Percentiles rank a stretch among this genome's conserved stretches.
Conservation (phyloP, 92 coral and sea anemone species). For the Actinostola sp. region DNA sequence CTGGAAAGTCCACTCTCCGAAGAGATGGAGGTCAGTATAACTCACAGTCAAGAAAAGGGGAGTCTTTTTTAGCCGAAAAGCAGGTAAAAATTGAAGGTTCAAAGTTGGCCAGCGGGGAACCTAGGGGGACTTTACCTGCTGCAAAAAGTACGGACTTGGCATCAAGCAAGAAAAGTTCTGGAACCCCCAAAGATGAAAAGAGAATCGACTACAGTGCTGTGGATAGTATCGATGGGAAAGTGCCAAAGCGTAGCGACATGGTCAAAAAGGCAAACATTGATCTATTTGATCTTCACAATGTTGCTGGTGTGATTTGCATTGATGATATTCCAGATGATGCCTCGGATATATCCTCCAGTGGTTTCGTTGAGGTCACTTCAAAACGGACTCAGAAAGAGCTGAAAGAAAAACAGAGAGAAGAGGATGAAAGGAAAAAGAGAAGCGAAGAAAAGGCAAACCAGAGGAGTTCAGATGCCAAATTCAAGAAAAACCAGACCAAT, state of each 20-base stretch:
- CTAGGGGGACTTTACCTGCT: slow-evolving; percentile 97
- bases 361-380: slow-evolving; percentile 97
- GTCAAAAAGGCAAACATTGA: slow-evolving; percentile 73
- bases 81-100: slow-evolving; percentile 99
- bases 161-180: slow-evolving; percentile 72
- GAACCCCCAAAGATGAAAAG: slow-evolving; percentile 58
- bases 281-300: slow-evolving; percentile 85
- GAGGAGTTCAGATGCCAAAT: slow-evolving; percentile 53
- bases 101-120: slow-evolving; percentile 83
- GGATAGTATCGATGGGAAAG: slow-evolving; percentile 68
- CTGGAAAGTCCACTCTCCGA: slow-evolving; percentile 53
- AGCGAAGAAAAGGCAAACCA: slow-evolving; percentile 77
- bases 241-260: slow-evolving; percentile 67
- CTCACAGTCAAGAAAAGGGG: slow-evolving; percentile 72
- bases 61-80: slow-evolving; percentile 99
- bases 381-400: slow-evolving; percentile 91
- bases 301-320: slow-evolving; percentile 94
- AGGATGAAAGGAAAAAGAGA: slow-evolving; percentile 84
- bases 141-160: slow-evolving; percentile 73
- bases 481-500: slow-evolving; percentile 73
- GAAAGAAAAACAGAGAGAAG: slow-evolving; percentile 95
- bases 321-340: slow-evolving; percentile 96
- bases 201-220: slow-evolving; percentile 58
- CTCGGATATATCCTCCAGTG: slow-evolving; percentile 94
- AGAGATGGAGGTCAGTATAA: slow-evolving; percentile 43